These are phyloP conservation scores for Syngnathus acus DNA, from an alignment of 2,797 vertebrate species.

Conservation along the genomic window DNA sequence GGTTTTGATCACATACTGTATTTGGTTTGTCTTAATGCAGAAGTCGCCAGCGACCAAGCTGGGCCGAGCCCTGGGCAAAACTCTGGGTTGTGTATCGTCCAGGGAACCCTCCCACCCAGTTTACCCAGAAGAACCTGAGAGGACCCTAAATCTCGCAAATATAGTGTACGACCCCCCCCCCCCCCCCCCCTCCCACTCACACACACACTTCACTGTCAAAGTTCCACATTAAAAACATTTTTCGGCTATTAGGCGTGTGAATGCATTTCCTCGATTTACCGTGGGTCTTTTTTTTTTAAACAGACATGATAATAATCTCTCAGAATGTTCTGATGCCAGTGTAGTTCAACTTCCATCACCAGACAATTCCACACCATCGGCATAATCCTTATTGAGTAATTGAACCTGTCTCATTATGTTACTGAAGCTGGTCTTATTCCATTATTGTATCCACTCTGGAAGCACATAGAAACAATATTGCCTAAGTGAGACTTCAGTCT, in stretches of 20 bases:
- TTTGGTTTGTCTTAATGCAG: conserved; percentile 50
- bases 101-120: conserved; percentile 80
- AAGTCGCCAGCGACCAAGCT: conserved; percentile 91
- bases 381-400: neutral
- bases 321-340: neutral
- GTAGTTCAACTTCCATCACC: neutral
- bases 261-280: too few relatives aligned
- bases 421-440: neutral
- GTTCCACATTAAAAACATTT: neutral
- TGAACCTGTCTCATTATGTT: neutral
- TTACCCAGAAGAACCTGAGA: conserved; percentile 88
- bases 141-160: conserved; percentile 87
- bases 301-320: too few relatives aligned
- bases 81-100: conserved; percentile 85
- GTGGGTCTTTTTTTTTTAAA: too few relatives aligned
- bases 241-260: neutral
- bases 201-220: neutral
- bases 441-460: neutral
- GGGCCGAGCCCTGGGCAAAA: conserved; percentile 87
- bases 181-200: too few relatives aligned
- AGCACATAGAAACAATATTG: neutral
- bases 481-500: neutral
- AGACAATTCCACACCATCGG: neutral
- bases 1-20: neutral
- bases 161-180: conserved; percentile 87